These are phyloP conservation scores for Drosophila nigritarsus DNA, from an alignment of 2,888 invertebrate genomes.

Conservation along the genomic window DNA sequence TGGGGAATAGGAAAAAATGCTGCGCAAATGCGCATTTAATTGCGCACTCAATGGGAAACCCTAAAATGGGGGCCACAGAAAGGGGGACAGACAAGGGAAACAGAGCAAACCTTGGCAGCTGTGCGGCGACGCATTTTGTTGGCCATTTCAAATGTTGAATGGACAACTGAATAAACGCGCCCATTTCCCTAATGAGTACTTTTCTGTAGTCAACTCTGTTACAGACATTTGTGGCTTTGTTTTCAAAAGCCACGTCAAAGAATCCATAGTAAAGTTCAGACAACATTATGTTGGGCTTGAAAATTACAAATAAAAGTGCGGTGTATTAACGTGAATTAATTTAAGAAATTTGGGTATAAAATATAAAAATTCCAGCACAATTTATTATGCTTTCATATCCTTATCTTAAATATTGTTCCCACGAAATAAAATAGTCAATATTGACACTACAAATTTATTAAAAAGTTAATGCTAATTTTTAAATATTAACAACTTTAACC, in stretches of 20 bases:
- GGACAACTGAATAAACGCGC: constrained; percentile 36
- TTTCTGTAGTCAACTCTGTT: constrained; percentile 12
- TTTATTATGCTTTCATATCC: too few relatives aligned
- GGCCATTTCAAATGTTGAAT: constrained; percentile 38
- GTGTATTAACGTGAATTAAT: not conserved
- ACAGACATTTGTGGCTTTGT: constrained; percentile 18
- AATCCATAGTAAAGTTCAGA: not conserved
- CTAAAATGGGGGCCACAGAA: constrained; percentile 23
- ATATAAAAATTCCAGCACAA: too few relatives aligned
- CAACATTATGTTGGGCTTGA: not conserved
- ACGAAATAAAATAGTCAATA: too few relatives aligned
- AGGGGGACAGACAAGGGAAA: not conserved
- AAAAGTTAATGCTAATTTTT: not conserved
- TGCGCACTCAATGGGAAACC: constrained; percentile 66
- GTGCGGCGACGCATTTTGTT: constrained; percentile 33
- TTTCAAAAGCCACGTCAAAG: constrained; percentile 5
- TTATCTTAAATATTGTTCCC: too few relatives aligned
- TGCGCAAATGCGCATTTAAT: constrained; percentile 75
- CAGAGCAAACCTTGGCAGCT: constrained; percentile 25
- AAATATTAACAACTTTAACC: too few relatives aligned
- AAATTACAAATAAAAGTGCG: not conserved
- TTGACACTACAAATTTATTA: too few relatives aligned
- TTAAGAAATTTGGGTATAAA: not conserved
- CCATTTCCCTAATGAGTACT: constrained; percentile 24
- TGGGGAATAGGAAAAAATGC: constrained; percentile 24